A percentile compares a stretch with the other conserved stretches of the same genome.
Conservation (phyloP, 2,888 invertebrate genomes). For the Tenthredo distinguenda region DNA sequence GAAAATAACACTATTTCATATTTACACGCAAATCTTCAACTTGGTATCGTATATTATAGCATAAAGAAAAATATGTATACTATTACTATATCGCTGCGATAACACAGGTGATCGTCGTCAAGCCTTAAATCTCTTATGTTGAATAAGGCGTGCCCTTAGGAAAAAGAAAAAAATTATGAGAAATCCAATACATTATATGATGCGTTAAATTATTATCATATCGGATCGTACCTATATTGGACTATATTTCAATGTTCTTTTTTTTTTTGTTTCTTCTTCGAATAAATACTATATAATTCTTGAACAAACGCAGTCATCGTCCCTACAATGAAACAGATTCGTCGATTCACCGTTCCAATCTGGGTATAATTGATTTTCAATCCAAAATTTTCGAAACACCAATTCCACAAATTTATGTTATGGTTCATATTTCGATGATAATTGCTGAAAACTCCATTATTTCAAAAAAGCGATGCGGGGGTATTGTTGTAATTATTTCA, state of each 20-base stretch:
- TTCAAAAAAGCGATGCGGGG: too few species aligned
- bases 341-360: not conserved
- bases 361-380: not conserved
- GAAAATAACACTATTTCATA: not conserved
- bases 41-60: not conserved
- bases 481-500: not conserved
- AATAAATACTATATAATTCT: not conserved
- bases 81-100: not conserved
- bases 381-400: not conserved
- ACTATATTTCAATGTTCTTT: not conserved
- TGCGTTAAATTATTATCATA: not conserved
- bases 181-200: not conserved
- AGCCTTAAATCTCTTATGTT: not conserved
- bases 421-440: too few species aligned
- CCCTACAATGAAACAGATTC: not conserved
- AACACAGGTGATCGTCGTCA: not conserved
- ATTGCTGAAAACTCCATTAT: too few species aligned
- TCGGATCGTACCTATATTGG: not conserved
- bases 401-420: too few species aligned
- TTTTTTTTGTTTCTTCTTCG: not conserved
- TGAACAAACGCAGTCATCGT: not conserved
- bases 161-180: not conserved
- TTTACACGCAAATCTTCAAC: conserved; percentile 1
- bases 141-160: not conserved
- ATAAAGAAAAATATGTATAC: not conserved